A percentile compares a stretch with the other conserved stretches of the same genome.
These are phyloP conservation scores for Plecotus auritus DNA, from an alignment of 2,113 vertebrate genomes.

Conservation along the genomic window DNA sequence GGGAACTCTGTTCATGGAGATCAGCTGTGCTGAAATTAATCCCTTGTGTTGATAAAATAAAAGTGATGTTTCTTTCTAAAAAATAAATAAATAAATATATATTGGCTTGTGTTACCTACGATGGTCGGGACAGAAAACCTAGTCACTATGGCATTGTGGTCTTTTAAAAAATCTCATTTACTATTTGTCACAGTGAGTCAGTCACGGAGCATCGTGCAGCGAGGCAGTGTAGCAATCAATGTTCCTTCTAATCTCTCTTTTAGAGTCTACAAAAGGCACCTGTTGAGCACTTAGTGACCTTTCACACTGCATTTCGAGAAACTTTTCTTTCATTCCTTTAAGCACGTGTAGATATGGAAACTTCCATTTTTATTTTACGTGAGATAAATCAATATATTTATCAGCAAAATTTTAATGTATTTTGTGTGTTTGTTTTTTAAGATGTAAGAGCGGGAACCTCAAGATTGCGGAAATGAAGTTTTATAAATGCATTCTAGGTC, in stretches of 20 bases:
- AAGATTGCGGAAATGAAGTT: not conserved
- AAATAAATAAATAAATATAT: not conserved
- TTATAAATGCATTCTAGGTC: not conserved
- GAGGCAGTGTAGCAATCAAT: slow-evolving; percentile 20
- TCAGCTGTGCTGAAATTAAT: slow-evolving; percentile 35
- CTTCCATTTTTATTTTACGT: not conserved
- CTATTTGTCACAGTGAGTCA: slow-evolving; percentile 52
- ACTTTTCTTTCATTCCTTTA: slow-evolving; percentile 35
- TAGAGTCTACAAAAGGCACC: slow-evolving; percentile 26
- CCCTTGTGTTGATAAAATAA: slow-evolving; percentile 44
- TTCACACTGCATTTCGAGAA: not conserved
- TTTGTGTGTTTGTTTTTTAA: not conserved
- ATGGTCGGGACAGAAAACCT: not conserved
- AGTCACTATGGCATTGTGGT: slow-evolving; percentile 28
- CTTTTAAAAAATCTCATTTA: slow-evolving; percentile 13
- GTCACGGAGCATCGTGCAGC: slow-evolving; percentile 28
- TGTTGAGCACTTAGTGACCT: slow-evolving; percentile 40
- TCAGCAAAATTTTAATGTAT: not conserved
- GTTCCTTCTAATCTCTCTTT: slow-evolving; percentile 35
- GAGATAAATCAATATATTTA: not conserved
- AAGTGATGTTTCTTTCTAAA: slow-evolving; percentile 30
- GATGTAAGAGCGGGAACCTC: not conserved
- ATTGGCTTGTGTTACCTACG: slow-evolving; percentile 11
- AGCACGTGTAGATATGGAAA: slow-evolving; percentile 23
- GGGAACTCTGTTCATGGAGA: not conserved